Conservation (phyloP, 2,113 vertebrate species). For the Epinephelus moara region DNA sequence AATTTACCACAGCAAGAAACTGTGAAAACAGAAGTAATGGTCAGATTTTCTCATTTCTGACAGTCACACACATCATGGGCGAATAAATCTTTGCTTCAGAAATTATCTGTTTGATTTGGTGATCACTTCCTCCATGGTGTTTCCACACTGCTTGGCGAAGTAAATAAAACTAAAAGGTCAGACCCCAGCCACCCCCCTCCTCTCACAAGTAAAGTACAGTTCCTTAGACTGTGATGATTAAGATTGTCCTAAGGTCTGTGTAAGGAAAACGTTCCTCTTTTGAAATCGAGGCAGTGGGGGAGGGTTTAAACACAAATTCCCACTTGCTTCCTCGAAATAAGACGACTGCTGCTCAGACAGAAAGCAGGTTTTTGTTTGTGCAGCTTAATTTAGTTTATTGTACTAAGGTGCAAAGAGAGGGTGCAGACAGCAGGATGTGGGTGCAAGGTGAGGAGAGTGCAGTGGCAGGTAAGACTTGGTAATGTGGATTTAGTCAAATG, state of each 20-base stretch:
- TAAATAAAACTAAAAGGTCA: no score
- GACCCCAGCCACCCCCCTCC: no score
- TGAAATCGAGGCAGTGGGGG: slow-evolving; percentile 2
- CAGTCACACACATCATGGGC: no score
- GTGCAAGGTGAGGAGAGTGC: slow-evolving; percentile 38
- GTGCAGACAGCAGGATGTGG: slow-evolving; percentile 63
- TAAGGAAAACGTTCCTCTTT: slow-evolving; percentile 54
- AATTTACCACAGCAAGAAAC: no score
- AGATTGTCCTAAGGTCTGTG: not conserved
- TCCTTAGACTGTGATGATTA: not conserved
- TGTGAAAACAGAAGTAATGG: no score
- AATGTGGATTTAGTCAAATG: not conserved
- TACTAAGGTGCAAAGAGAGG: not conserved
- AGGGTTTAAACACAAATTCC: slow-evolving; percentile 50
- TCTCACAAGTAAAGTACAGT: no score
- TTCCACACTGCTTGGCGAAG: no score
- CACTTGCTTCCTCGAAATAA: slow-evolving; percentile 34
- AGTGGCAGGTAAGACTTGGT: slow-evolving; percentile 62
- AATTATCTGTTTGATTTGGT: no score
- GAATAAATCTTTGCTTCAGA: no score
- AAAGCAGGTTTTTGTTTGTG: slow-evolving; percentile 20
- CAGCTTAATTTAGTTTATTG: not conserved
- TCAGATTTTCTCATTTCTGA: no score
- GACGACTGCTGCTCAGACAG: not conserved
- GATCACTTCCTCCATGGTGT: no score